Evolutionary conservation across 2,888 invertebrate genomes (phyloP).

Genomic region (Leuctra nigra): DNA sequence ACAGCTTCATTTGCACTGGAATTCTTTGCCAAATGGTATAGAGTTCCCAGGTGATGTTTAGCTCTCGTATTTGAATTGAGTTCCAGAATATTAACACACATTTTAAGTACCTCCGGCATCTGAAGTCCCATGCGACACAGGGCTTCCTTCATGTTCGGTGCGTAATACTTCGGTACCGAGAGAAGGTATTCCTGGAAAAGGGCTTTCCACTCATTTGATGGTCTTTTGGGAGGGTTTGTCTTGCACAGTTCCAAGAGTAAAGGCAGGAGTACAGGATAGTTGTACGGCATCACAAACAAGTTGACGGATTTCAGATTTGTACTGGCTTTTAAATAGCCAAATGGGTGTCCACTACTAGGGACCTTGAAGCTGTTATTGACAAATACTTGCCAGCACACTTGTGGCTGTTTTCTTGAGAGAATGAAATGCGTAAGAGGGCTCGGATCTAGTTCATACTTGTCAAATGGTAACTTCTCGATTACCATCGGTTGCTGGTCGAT

Average conservation of each 20-base stretch:
- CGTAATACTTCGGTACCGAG: conserved; percentile 94
- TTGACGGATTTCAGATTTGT: conserved; percentile 91
- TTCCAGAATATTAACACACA: too few species aligned
- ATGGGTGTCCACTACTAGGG: conserved; percentile 84
- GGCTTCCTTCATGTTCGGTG: conserved; percentile 79
- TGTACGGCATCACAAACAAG: conserved; percentile 96
- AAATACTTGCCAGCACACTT: conserved; percentile 94
- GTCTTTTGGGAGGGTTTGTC: conserved; percentile 77
- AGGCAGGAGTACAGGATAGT: conserved; percentile 90
- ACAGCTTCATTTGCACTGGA: too few species aligned
- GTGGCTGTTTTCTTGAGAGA: conserved; percentile 88
- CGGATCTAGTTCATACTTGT: conserved; percentile 98
- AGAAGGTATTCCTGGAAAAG: conserved; percentile 91
- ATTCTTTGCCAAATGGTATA: conserved; percentile 92
- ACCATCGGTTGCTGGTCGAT: conserved; percentile 91
- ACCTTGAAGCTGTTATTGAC: conserved; percentile 56
- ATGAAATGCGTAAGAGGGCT: conserved; percentile 95
- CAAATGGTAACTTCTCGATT: conserved; percentile 94
- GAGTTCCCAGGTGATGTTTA: conserved; percentile 86
- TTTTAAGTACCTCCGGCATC: conserved; percentile 85
- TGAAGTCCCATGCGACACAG: conserved; percentile 87
- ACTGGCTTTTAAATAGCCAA: conserved; percentile 95
- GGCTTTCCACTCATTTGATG: conserved; percentile 84
- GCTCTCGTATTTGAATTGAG: conserved; percentile 90
- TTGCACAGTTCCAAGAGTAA: conserved; percentile 91